These are phyloP conservation scores for Saccostrea echinata DNA, from an alignment of 1,140 invertebrate genomes.

Conservation along the genomic window DNA sequence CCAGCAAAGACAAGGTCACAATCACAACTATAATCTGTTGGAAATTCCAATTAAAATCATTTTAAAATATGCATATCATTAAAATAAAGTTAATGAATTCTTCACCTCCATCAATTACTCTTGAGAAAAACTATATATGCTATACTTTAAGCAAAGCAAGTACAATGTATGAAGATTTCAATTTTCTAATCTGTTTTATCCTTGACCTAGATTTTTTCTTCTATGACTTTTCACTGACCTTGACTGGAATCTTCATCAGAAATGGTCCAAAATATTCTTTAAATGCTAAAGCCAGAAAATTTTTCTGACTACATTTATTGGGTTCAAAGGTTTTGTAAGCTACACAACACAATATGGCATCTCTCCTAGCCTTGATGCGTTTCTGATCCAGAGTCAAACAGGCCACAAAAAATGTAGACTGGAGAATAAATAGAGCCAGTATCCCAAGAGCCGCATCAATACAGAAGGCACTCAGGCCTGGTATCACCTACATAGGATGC, in stretches of 20 bases:
- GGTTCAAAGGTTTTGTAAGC: constrained; percentile 82
- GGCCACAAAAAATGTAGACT: constrained; percentile 89
- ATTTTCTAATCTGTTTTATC: too few species aligned
- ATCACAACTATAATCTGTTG: constrained; percentile 82
- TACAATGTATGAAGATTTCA: too few species aligned
- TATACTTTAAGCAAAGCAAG: too few species aligned
- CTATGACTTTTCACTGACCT: constrained; percentile 69
- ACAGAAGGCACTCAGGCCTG: constrained; percentile 89
- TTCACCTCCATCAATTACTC: too few species aligned
- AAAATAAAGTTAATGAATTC: too few species aligned
- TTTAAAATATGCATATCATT: too few species aligned
- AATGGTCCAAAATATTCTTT: constrained; percentile 81
- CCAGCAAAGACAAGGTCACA: constrained; percentile 82
- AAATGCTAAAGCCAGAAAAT: constrained; percentile 80
- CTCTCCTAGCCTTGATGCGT: constrained; percentile 84
- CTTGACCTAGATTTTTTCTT: not conserved
- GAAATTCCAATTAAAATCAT: not conserved
- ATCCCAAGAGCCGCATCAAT: constrained; percentile 77
- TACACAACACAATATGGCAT: constrained; percentile 86
- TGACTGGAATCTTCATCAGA: constrained; percentile 80
- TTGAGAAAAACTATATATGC: too few species aligned
- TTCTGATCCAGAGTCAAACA: constrained; percentile 86
- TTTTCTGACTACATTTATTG: constrained; percentile 81
- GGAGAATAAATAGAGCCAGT: constrained; percentile 86
- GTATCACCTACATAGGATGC: constrained; percentile 85